phyloP scores from a whole-genome alignment of 2,888 invertebrate genomes.

The Oligia latruncula region DNA sequence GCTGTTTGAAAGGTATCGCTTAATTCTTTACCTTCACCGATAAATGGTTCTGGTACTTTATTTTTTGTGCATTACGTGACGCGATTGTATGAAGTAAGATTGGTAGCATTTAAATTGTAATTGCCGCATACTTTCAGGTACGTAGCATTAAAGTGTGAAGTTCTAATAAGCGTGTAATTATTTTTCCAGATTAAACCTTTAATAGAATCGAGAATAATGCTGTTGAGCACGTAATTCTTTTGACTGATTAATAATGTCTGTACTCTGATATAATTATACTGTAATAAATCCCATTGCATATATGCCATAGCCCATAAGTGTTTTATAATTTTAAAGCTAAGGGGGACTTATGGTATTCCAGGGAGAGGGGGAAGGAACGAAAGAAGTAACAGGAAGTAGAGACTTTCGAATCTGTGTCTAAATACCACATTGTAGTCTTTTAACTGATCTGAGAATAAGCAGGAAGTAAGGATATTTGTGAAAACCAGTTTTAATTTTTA shows the following conservation, averaged over 20 bases:
- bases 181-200: constrained; percentile 33
- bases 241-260: not conserved
- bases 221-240: not conserved
- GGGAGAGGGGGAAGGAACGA: not conserved
- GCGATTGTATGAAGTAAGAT: constrained; percentile 58
- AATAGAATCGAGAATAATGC: constrained; percentile 15
- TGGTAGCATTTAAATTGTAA: constrained; percentile 47
- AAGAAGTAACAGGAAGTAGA: not conserved
- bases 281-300: not conserved
- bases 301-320: not conserved
- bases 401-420: not conserved
- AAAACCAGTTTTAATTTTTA: not conserved
- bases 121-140: constrained; percentile 55
- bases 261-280: not conserved
- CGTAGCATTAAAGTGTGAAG: constrained; percentile 40
- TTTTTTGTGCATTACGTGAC: constrained; percentile 68
- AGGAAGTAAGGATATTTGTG: not conserved
- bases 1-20: constrained; percentile 71
- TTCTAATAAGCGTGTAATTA: constrained; percentile 45
- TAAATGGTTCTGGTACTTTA: constrained; percentile 68
- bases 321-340: not conserved
- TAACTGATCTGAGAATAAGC: not conserved
- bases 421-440: not conserved
- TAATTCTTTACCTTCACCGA: constrained; percentile 73
- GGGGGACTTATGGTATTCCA: not conserved